Evolutionary conservation across 2,888 invertebrate species (phyloP).

Genomic region (Drosophila cognata): DNA sequence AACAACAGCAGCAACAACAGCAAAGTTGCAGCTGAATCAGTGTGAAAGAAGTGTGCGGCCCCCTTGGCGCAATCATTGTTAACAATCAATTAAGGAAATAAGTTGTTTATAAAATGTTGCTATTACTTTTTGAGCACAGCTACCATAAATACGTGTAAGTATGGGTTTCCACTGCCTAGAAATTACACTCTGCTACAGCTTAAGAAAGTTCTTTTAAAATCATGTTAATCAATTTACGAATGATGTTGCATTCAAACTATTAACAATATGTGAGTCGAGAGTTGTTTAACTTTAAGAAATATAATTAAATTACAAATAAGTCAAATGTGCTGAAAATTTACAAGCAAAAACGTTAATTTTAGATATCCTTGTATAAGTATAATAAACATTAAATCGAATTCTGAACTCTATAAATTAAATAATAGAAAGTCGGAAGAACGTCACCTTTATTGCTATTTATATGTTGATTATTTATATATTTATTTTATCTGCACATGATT

Average conservation of each 20-base stretch:
- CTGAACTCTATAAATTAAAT: neutral
- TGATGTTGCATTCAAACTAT: neutral
- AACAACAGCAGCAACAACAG: conserved; percentile 20
- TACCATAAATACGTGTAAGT: conserved; percentile 72
- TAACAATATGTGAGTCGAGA: neutral
- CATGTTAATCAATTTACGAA: conserved; percentile 7
- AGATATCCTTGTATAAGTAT: neutral
- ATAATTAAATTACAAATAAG: neutral
- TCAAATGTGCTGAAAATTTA: neutral
- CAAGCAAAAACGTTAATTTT: neutral
- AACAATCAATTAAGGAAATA: conserved; percentile 83
- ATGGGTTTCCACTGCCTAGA: conserved; percentile 46
- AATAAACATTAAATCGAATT: neutral
- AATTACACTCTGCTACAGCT: conserved; percentile 55
- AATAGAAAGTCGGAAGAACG: neutral
- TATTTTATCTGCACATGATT: neutral
- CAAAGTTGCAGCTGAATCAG: conserved; percentile 42
- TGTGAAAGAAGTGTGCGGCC: conserved; percentile 75
- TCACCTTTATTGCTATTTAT: neutral
- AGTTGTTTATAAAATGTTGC: conserved; percentile 83
- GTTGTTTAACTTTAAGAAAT: neutral
- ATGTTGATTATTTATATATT: neutral
- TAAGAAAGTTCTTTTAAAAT: conserved; percentile 16
- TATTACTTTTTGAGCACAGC: conserved; percentile 71
- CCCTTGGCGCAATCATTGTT: conserved; percentile 81